phyloP scores from a whole-genome alignment of 2,888 invertebrate species.

The Melinaea menophilus region DNA sequence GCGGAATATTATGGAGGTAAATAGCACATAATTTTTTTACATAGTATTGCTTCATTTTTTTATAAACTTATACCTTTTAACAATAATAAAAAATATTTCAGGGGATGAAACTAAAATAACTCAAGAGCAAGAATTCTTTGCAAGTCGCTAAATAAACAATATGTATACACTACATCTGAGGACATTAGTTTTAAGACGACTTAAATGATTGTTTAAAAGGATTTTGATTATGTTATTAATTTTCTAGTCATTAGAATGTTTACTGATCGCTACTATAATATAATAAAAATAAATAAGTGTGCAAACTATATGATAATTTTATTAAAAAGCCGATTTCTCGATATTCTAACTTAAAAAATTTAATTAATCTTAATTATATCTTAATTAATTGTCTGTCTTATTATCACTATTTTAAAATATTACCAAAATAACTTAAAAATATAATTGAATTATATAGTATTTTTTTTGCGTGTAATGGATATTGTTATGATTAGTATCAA shows the following conservation, averaged over 20 bases:
- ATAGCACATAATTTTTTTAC: slow-evolving; percentile 7
- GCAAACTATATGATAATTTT: slow-evolving; percentile 4
- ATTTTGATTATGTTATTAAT: neutral
- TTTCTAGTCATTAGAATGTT: slow-evolving; percentile 8
- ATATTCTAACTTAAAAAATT: neutral
- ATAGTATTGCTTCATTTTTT: neutral
- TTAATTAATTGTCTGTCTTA: no score
- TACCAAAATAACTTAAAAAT: neutral
- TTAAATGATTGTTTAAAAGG: neutral
- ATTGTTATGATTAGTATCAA: neutral
- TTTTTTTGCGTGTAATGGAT: slow-evolving; percentile 26
- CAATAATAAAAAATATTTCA: slow-evolving; percentile 24
- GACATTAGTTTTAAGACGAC: neutral
- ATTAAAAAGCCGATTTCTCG: neutral
- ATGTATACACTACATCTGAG: no score
- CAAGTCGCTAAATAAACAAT: slow-evolving; percentile 39
- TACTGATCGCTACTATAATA: no score
- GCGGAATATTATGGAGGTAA: slow-evolving; percentile 49
- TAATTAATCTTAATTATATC: neutral
- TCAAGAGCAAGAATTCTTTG: slow-evolving; percentile 43
- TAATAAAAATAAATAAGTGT: neutral
- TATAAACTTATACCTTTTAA: neutral
- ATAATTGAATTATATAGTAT: slow-evolving; percentile 11
- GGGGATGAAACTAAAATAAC: slow-evolving; percentile 40
- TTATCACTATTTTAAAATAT: no score